Evolutionary conservation across 2,797 vertebrate genomes (phyloP), one percentile per base, ranked within the genome.

Genomic region (Menidia menidia): DNA sequence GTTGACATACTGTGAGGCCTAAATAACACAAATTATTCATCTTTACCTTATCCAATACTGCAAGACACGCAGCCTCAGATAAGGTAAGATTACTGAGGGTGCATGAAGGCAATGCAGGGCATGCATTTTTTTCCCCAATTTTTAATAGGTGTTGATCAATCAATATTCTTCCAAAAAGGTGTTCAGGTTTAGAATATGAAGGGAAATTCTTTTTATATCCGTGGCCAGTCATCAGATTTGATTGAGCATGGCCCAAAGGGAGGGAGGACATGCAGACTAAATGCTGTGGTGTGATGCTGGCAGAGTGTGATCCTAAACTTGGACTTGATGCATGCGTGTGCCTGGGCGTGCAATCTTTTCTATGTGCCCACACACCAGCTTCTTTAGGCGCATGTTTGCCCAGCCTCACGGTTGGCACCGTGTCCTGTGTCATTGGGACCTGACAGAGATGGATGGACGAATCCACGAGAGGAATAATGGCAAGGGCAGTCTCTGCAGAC

Each of bases 171-270:
- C 59, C 80, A 74, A 89, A 87, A 60, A 73, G 51, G 52, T 50
- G 67, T 79, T 61, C 56, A 55, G 68, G 47, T 72, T 69, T 61
- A 76, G 61, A 75, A 77, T 64, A 76, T 78, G 73, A 82, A 86
- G 66, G 53, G 56, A 63, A 64, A 78, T 81, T 88, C 48, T 88
- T 83, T 88, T 84, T 84, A 84, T 85, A 84, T 71, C 45, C 69
- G 31, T 62, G 88, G 79, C 79, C 68, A 80, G 83, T 90, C 80
- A 85, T 89, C 82, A 83, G 74, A 75, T 73, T 60, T 89, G 87
- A 88, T 73, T 88, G 83, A 88, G 74, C 60, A 72, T 18, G 61
- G 87, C 68, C 87, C 81, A 83, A 81, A 76, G 70, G 68, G 57
- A 67, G 68, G 61, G 55, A 69, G 78, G 84, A 81, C 78, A 74